Evolutionary conservation across 2,113 vertebrate species (phyloP).

Genomic region (Phycodurus eques): DNA sequence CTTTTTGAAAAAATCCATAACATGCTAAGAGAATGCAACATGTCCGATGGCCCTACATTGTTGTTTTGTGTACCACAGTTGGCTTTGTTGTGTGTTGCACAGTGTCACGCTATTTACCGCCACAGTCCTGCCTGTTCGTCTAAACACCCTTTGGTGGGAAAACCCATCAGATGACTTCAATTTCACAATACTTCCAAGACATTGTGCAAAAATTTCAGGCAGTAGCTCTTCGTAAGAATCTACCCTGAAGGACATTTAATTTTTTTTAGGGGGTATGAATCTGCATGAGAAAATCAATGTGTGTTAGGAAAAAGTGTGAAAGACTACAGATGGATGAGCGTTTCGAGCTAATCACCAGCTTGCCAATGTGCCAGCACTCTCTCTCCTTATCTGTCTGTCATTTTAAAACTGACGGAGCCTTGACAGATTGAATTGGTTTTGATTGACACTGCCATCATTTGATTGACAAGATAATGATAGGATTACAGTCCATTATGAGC

Average conservation of each 20-base stretch:
- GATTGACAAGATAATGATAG: background rate
- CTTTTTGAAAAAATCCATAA: background rate
- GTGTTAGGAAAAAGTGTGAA: conserved; percentile 32
- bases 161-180: background rate
- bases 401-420: background rate
- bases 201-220: background rate
- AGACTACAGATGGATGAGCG: conserved; percentile 48
- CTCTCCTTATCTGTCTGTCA: background rate
- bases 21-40: background rate
- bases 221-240: background rate
- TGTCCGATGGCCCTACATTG: background rate
- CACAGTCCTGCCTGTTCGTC: background rate
- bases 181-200: background rate
- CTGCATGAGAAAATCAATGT: conserved; percentile 18
- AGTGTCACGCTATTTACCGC: background rate
- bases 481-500: background rate
- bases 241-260: background rate
- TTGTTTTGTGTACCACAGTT: background rate
- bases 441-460: background rate
- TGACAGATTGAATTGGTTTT: background rate
- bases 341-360: conserved; percentile 6
- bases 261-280: conserved; percentile 3
- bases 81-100: background rate
- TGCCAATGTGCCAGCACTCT: background rate
- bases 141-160: background rate